Conservation (phyloP, 1,140 invertebrate genomes). For the Bombus confusus region DNA sequence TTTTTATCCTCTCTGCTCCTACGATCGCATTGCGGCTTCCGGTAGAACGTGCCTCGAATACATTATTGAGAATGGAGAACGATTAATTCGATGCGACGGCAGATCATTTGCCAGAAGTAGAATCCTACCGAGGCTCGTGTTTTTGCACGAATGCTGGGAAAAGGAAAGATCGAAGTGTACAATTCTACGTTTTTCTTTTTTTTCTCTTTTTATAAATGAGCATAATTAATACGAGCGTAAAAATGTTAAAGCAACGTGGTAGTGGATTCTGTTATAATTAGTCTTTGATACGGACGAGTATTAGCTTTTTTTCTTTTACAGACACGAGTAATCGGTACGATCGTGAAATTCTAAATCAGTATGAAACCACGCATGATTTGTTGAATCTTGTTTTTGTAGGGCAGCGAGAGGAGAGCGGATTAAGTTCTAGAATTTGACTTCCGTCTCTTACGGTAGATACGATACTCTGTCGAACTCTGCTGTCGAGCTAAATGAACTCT, state of each 20-base stretch:
- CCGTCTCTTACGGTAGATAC: no score
- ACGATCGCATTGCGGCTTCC: constrained; percentile 6
- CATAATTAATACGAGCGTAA: not conserved
- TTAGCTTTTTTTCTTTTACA: not conserved
- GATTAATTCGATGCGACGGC: constrained; percentile 11
- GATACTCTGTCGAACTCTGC: no score
- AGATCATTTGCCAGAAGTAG: not conserved
- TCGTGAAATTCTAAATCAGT: no score
- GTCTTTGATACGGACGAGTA: not conserved
- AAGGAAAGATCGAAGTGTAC: not conserved
- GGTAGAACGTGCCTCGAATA: constrained; percentile 24
- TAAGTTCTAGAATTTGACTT: no score
- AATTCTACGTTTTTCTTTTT: not conserved
- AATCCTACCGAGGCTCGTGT: not conserved
- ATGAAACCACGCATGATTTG: no score
- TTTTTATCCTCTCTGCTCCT: not conserved
- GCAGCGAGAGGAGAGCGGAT: no score
- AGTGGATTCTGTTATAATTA: not conserved
- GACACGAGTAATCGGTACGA: not conserved
- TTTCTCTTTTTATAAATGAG: not conserved
- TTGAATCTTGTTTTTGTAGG: no score
- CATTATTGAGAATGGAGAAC: not conserved
- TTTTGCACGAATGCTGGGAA: not conserved
- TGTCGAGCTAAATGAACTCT: not conserved
- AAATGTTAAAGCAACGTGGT: not conserved